These are phyloP conservation scores for Yponomeuta plumbellus DNA, from an alignment of 2,888 invertebrate species.

Conservation along the genomic window DNA sequence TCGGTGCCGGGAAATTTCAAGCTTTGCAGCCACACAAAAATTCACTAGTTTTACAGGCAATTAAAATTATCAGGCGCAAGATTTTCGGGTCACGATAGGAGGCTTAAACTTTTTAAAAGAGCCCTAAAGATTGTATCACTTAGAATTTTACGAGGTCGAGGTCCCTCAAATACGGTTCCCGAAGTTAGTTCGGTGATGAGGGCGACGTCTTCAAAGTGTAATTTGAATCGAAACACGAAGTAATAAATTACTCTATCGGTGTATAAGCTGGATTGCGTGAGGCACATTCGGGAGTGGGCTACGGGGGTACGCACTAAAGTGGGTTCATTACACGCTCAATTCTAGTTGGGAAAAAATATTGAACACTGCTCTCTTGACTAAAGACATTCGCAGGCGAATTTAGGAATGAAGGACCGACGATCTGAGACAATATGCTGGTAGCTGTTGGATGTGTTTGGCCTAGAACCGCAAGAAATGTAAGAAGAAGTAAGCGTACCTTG, in stretches of 20 bases:
- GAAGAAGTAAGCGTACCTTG: too few relatives aligned
- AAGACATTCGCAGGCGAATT: too few relatives aligned
- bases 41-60: background rate
- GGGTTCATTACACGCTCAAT: background rate
- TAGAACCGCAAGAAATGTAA: too few relatives aligned
- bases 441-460: too few relatives aligned
- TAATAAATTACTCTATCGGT: background rate
- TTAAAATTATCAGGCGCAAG: background rate
- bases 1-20: background rate
- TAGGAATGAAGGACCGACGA: too few relatives aligned
- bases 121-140: background rate
- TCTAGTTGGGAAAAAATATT: background rate
- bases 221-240: background rate
- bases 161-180: background rate
- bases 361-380: too few relatives aligned
- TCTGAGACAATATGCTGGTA: too few relatives aligned
- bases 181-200: background rate
- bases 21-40: background rate
- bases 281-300: conserved; percentile 7
- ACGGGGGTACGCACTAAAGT: background rate
- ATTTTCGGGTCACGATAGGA: background rate
- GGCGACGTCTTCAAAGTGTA: background rate
- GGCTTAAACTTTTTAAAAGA: background rate
- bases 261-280: conserved; percentile 9
- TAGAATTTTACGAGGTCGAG: background rate